Evolutionary conservation across 2,888 invertebrate genomes (phyloP).

Genomic region (Pandemis corylana): DNA sequence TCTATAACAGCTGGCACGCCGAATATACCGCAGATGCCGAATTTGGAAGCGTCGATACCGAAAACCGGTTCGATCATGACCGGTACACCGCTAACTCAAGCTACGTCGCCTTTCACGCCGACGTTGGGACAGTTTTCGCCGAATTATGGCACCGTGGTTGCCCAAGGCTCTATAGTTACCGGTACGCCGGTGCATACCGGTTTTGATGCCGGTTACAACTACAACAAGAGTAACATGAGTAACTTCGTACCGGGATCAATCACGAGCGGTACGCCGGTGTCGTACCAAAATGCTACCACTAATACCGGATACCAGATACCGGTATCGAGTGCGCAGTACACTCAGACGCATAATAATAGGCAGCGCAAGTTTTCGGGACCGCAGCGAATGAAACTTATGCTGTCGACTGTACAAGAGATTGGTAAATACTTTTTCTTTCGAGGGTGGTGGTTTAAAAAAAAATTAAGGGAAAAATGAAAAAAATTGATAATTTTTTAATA

Average conservation of each 20-base stretch:
- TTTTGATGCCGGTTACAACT: slow-evolving; percentile 20
- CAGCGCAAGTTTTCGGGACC: slow-evolving; percentile 86
- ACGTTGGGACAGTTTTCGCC: slow-evolving; percentile 52
- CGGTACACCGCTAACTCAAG: slow-evolving; percentile 55
- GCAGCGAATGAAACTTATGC: slow-evolving; percentile 74
- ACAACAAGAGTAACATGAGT: background rate
- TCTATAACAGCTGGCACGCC: slow-evolving; percentile 48
- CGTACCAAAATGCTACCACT: slow-evolving; percentile 51
- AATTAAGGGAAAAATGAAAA: too few species aligned
- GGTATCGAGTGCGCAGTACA: slow-evolving; percentile 35
- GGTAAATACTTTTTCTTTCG: slow-evolving; percentile 82
- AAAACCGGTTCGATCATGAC: slow-evolving; percentile 66
- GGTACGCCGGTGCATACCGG: slow-evolving; percentile 42
- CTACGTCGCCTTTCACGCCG: slow-evolving; percentile 55
- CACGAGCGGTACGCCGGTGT: slow-evolving; percentile 42
- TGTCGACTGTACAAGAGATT: slow-evolving; percentile 91
- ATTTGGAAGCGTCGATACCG: slow-evolving; percentile 73
- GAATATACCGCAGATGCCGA: slow-evolving; percentile 56
- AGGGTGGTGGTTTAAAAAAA: slow-evolving; percentile 38
- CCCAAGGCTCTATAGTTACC: slow-evolving; percentile 42
- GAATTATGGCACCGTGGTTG: slow-evolving; percentile 47
- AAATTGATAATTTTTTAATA: too few species aligned
- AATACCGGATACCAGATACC: slow-evolving; percentile 58
- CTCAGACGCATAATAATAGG: slow-evolving; percentile 55
- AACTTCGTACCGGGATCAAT: slow-evolving; percentile 43